A percentile compares a stretch with the other conserved stretches of the same genome.
Conservation (phyloP, 2,888 invertebrate species). For the Folsomia candida region DNA sequence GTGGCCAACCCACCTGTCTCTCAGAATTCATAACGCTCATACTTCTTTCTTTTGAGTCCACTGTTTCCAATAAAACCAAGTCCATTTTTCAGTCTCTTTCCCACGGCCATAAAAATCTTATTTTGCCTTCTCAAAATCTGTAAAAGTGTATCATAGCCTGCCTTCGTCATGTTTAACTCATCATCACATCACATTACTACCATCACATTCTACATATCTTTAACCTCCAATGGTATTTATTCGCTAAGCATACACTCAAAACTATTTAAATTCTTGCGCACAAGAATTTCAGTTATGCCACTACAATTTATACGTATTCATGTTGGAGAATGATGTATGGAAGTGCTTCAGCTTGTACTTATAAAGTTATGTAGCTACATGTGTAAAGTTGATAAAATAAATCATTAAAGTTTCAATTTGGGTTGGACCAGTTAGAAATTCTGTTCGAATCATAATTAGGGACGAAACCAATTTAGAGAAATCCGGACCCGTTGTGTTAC, state of each 20-base stretch:
- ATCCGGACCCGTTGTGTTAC: too few species aligned
- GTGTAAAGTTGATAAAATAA: too few species aligned
- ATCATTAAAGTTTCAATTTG: too few species aligned
- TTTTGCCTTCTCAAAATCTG: constrained; percentile 40
- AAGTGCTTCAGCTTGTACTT: too few species aligned
- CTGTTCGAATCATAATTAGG: too few species aligned
- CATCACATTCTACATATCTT: not conserved
- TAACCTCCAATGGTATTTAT: not conserved
- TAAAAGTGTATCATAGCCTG: constrained; percentile 28
- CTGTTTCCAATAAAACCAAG: constrained; percentile 18
- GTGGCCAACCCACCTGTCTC: constrained; percentile 46
- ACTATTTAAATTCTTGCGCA: not conserved
- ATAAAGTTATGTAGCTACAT: too few species aligned
- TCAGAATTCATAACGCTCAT: constrained; percentile 47
- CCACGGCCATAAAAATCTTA: constrained; percentile 48
- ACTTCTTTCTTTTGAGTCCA: constrained; percentile 12
- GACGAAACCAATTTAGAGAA: too few species aligned
- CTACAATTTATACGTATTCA: too few species aligned
- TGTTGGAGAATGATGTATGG: too few species aligned
- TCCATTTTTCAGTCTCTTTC: constrained; percentile 37
- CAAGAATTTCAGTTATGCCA: not conserved
- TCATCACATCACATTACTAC: not conserved
- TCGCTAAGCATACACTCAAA: not conserved
- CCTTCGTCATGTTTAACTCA: not conserved
- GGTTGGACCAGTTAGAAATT: too few species aligned